Evolutionary conservation across 2,888 invertebrate species (phyloP), one percentile per base, ranked within the genome.

Genomic region (Acanthoscelides obtectus): DNA sequence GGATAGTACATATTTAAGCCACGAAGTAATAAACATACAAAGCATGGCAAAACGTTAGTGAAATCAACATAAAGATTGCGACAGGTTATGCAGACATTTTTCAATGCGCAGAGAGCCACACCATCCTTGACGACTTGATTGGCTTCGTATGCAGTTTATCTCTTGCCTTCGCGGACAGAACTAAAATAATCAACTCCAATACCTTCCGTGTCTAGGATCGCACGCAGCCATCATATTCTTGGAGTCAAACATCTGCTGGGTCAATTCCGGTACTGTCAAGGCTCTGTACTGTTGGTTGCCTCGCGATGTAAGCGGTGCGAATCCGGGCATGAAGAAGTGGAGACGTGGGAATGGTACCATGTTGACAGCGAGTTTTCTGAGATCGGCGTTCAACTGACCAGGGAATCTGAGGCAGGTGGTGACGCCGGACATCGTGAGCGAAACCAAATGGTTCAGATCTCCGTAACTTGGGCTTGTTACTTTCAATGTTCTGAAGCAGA

Each of bases 341-440:
- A 97, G 90, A 83, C 97, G 93, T 0, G 98, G 98, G 90, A 98
- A 98, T 68, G 98, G 98, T 22, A 98, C 97, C 97, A 98, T 97
- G 88, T 98, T 98, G 70, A 98, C 96, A 45, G 95, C 95, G 80
- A 96, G 87, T 86, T 98, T 94, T 76, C 97, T 89, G 74, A 98
- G 88, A 87, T 97, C 97, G 21, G 97, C 96, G 85, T 97, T 97
- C 76, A 97, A 86, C 86, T 98, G 97, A 70, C 97, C 97, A 4
- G 97, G 97, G 89, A 97, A 94, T 64, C 94, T 87, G 45, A 95
- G 89, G 83, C 93, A 94, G 71, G 93, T 93, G 17, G 94, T 94
- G n/a, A 94, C 94, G 66, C 94, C 94, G 25, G 75, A 94, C 94
- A 94, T 94, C 69, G 94, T 94, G 72, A 93, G 86, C 22, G 93